Percentiles rank a stretch among this genome's conserved stretches.
These are phyloP conservation scores for Porites lobata DNA, from an alignment of 92 coral and sea anemone genomes.

Conservation along the genomic window DNA sequence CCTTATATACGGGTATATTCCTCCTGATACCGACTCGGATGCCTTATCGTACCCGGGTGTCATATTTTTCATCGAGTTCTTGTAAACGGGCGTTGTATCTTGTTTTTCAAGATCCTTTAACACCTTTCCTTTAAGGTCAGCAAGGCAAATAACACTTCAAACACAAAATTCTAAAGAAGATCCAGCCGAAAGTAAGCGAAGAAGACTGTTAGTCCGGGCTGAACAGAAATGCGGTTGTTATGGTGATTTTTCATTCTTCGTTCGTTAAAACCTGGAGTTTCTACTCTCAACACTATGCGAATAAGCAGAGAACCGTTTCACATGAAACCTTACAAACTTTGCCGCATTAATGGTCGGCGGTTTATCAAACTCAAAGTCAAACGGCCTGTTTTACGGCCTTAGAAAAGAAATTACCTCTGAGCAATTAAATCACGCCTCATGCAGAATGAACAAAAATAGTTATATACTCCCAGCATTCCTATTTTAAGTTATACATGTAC, in stretches of 20 bases:
- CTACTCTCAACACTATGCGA: no score
- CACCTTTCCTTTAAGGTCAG: slow-evolving; percentile 2
- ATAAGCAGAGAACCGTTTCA: slow-evolving; percentile 18
- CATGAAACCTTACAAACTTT: not conserved
- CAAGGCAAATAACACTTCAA: slow-evolving; percentile 10
- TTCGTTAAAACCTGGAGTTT: no score
- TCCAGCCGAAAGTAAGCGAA: slow-evolving; percentile 21
- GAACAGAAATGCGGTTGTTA: not conserved
- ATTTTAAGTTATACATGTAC: no score
- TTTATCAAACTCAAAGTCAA: no score
- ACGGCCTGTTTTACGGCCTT: no score
- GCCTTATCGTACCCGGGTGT: not conserved
- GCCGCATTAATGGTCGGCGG: no score
- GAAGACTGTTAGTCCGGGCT: not conserved
- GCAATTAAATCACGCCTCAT: no score
- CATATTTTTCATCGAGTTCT: not conserved
- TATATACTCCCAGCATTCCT: no score
- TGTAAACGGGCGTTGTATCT: not conserved
- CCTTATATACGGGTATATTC: not conserved
- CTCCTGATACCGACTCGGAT: slow-evolving; percentile 1
- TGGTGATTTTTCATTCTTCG: no score
- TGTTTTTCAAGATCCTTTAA: not conserved
- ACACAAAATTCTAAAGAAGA: not conserved
- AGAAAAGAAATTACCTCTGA: no score
- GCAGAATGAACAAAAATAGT: no score